Base-by-base conservation (phyloP, 1,140 invertebrate species). In the Aplysia californica region DNA sequence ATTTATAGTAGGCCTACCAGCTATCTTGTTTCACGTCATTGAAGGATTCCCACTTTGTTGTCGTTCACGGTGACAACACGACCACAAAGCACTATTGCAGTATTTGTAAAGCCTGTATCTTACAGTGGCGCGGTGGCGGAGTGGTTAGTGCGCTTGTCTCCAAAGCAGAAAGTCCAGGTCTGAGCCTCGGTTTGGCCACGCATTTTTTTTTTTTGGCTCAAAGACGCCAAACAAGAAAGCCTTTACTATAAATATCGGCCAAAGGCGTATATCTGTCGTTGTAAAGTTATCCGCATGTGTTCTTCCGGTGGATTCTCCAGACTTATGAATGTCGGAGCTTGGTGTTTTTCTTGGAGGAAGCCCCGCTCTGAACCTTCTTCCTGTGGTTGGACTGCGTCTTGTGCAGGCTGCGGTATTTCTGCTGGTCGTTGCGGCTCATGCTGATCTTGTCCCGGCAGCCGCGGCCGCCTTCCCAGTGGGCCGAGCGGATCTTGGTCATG, bases 391-490 rank as follows among this genome's bases (percentile, higher is more conserved):
- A 87, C 35, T 82, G 68, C 2, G 88, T 89, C 77, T 89, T 89
- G 77, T 76, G 80, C 68, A 79, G 75, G 67, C 84, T 87, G 35
- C 73, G 70, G 75, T 85, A 88, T 67, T 89, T 89, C 44, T 87
- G 85, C 1, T 81, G 77, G 79, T 89, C 88, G 72, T 69, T 78
- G 69, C 76, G 86, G 80, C 81, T 83, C 90, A 90, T 90, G n/a
- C 80, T 73, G 6, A 89, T 83, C 79, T 87, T 88, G 82, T 90
- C 86, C 15, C 90, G 79, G 76, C 90, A 91, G 1, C 90, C 90
- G 72, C 82, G 81, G 0, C 90, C 90, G 58, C 90, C 90, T 81
- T 91, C 90, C 90, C 90, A 91, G 76, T 89, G 88, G 5, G 81
- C 55, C 4, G 86, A 83, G 35, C 75, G 75, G 15, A 82, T 70